Percentiles rank a stretch among this genome's conserved stretches.
These are phyloP conservation scores for Drosophila truncata DNA, from an alignment of 1,140 invertebrate genomes.

Conservation along the genomic window DNA sequence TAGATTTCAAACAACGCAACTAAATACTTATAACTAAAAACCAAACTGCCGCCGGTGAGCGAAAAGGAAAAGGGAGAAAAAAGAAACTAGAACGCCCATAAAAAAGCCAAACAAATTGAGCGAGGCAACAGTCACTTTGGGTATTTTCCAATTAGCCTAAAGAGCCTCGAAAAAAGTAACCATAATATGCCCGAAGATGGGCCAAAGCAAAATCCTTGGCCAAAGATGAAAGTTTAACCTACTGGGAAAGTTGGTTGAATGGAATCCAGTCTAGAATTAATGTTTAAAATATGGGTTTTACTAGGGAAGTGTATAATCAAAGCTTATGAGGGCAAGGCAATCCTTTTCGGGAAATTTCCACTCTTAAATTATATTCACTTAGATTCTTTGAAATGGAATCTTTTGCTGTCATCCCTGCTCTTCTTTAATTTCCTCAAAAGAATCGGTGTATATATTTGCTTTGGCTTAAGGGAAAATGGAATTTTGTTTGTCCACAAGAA, in stretches of 20 bases:
- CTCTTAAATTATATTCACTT: not conserved
- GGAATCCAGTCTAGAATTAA: not conserved
- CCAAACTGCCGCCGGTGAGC: conserved; percentile 11
- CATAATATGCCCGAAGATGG: not conserved
- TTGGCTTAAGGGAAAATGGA: conserved; percentile 16
- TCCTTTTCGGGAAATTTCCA: not conserved
- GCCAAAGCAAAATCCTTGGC: not conserved
- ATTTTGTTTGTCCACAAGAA: conserved; percentile 25
- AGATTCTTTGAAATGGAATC: not conserved
- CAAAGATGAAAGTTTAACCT: not conserved
- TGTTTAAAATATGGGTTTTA: not conserved
- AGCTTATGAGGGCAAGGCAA: too few relatives aligned
- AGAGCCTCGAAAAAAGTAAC: not conserved
- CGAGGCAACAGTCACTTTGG: conserved; percentile 40
- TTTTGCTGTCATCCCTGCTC: not conserved
- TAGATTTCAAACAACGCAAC: conserved; percentile 27
- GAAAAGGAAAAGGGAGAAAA: conserved; percentile 13
- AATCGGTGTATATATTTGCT: conserved; percentile 10
- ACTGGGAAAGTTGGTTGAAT: not conserved
- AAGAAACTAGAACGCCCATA: conserved; percentile 70
- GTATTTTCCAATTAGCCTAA: conserved; percentile 63
- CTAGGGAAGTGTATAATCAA: not conserved
- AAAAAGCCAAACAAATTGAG: conserved; percentile 71
- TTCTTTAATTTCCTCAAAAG: not conserved
- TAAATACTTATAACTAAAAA: conserved; percentile 39